Evolutionary conservation across 1,140 invertebrate species (phyloP), one percentile per base, ranked within the genome.

Genomic region (Galendromus occidentalis): DNA sequence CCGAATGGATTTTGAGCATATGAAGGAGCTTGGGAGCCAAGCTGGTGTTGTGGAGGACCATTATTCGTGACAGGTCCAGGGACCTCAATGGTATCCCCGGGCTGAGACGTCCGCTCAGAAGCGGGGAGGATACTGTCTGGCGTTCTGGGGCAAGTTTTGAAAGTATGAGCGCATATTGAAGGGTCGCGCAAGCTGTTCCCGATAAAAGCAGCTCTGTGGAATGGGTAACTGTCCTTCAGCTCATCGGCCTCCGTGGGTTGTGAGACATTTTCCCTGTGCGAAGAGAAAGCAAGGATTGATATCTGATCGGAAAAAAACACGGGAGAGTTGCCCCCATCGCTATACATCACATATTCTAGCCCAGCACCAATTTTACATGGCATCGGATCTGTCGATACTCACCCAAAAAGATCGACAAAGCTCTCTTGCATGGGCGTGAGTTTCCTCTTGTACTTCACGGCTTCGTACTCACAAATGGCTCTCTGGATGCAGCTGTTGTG

Each of bases 351-450:
- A 39, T 39, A 39, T 39, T 39, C 33, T 39, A 39, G 33, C 33
- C 33, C 9, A 39, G 33, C n/a, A n/a, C n/a, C n/a, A 39, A 39
- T 39, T 4, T 9, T 39, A 6, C 33, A 39, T 39, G 33, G n/a
- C n/a, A n/a, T n/a, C n/a, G n/a, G n/a, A n/a, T n/a, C n/a, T n/a
- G n/a, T n/a, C n/a, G n/a, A 14, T 22, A 17, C 51, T 59, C 33
- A 59, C 51, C 51, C 51, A 22, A 59, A 59, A 17, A 59, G 51
- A 33, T 59, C 51, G 25, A 59, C 51, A 33, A 59, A 59, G 9
- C 51, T 59, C 25, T 59, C 51, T 22, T 59, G 25, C 22, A 25
- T 59, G 14, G 33, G 14, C 12, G 14, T 59, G 12, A 59, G 51
- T 22, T 17, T 59, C 51, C 2, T 59, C 51, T 4, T 59, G 2